Evolutionary conservation across 2,797 vertebrate species (phyloP).

Genomic region (Sebastes alutus): DNA sequence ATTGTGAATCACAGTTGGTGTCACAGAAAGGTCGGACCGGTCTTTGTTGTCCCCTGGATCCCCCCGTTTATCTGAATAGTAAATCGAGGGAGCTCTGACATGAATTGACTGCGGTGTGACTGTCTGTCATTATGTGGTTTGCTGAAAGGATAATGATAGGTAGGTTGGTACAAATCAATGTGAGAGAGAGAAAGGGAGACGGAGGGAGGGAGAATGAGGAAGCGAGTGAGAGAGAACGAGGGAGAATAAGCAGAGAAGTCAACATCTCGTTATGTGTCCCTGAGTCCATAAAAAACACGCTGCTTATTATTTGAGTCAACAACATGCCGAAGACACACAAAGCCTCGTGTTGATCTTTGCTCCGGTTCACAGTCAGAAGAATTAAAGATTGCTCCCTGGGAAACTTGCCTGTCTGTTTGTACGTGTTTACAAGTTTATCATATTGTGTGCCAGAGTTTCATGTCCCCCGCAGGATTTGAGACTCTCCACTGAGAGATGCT

Average conservation of each 20-base stretch:
- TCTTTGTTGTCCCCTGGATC: slow-evolving; percentile 19
- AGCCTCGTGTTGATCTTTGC: background rate
- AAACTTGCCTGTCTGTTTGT: slow-evolving; percentile 6
- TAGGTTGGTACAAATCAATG: slow-evolving; percentile 2
- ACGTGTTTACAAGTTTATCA: slow-evolving; percentile 26
- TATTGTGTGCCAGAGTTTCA: slow-evolving; percentile 8
- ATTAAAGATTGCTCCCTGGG: slow-evolving; percentile 3
- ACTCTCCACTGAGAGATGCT: slow-evolving; percentile 1
- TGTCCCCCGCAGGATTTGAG: slow-evolving; percentile 13
- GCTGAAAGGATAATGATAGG: slow-evolving; percentile 26
- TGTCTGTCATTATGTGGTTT: slow-evolving; percentile 19
- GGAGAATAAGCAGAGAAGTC: background rate
- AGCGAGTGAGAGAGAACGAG: background rate
- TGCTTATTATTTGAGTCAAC: background rate
- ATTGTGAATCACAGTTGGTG: slow-evolving; percentile 22
- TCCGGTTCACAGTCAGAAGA: slow-evolving; percentile 6
- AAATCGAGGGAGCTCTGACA: slow-evolving; percentile 16
- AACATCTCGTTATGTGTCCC: background rate
- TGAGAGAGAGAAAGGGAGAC: background rate
- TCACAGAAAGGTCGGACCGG: slow-evolving; percentile 38
- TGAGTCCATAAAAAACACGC: background rate
- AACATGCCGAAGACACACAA: background rate
- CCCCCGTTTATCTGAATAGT: slow-evolving; percentile 12
- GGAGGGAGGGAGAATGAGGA: background rate
- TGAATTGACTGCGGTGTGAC: slow-evolving; percentile 1